Conservation (phyloP, 2,113 vertebrate genomes). For the Trogon surrucura region DNA sequence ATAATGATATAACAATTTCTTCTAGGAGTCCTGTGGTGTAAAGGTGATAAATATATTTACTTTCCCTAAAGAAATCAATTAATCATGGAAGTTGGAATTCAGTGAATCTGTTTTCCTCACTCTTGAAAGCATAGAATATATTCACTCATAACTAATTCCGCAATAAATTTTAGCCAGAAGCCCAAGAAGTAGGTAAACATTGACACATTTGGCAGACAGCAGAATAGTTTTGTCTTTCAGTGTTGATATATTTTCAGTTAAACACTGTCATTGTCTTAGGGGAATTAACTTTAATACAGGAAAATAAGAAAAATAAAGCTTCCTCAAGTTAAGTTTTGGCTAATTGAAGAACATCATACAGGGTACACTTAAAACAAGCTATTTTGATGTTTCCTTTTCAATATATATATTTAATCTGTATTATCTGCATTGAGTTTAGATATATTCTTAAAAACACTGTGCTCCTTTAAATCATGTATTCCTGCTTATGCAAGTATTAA, state of each 20-base stretch:
- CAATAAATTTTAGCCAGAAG: background rate
- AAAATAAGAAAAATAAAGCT: background rate
- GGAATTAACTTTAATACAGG: background rate
- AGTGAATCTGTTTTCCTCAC: conserved; percentile 5
- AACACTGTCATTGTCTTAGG: background rate
- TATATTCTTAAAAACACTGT: background rate
- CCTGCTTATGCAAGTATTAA: background rate
- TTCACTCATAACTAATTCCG: background rate
- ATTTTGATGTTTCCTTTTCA: background rate
- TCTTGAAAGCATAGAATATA: background rate
- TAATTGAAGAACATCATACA: background rate
- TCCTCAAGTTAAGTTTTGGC: background rate
- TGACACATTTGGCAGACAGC: background rate
- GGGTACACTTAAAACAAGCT: background rate
- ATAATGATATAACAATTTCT: background rate
- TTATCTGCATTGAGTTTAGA: background rate
- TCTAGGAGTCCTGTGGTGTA: background rate
- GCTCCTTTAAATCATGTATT: background rate
- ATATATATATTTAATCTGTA: background rate
- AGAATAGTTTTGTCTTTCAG: background rate
- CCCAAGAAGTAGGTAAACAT: background rate
- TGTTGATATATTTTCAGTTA: background rate
- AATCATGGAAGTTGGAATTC: conserved; percentile 20
- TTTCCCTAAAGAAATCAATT: conserved; percentile 26
- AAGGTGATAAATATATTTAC: conserved; percentile 49